Percentiles rank a stretch among this genome's conserved stretches.
Evolutionary conservation across 2,797 vertebrate species (phyloP).

Genomic region (Myotis pilosus): DNA sequence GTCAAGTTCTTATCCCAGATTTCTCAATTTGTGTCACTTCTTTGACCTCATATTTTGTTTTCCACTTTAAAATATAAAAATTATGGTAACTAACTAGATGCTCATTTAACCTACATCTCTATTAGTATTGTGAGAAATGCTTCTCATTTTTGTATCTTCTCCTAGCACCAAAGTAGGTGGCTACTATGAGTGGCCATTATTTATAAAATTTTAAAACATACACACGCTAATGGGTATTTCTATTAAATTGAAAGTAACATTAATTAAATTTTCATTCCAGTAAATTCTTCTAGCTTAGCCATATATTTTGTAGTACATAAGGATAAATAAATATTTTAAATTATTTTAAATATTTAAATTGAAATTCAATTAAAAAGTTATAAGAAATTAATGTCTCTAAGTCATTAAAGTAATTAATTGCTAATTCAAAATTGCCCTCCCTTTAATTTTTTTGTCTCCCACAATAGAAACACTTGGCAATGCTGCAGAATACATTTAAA

Average conservation of each 20-base stretch:
- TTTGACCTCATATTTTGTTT: neutral
- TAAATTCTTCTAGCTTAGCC: neutral
- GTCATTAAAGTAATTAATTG: neutral
- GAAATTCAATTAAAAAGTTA: neutral
- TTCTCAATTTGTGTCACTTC: neutral
- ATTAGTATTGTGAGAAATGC: neutral
- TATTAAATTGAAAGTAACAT: neutral
- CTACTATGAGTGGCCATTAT: neutral
- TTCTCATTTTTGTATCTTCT: neutral
- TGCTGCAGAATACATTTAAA: neutral
- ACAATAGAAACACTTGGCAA: neutral
- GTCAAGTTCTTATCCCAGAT: neutral
- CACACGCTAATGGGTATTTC: neutral
- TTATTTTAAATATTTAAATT: conserved; percentile 19
- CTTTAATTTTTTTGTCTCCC: neutral
- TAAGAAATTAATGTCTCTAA: neutral
- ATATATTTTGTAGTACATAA: neutral
- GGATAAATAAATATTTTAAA: neutral
- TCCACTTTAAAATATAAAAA: conserved; percentile 7
- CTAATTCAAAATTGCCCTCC: neutral
- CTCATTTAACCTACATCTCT: neutral
- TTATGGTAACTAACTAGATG: neutral
- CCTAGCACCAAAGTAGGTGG: neutral
- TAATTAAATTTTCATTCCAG: neutral
- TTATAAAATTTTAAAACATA: neutral